phyloP scores from a whole-genome alignment of 2,888 invertebrate species.

The Melanotus villosus region DNA sequence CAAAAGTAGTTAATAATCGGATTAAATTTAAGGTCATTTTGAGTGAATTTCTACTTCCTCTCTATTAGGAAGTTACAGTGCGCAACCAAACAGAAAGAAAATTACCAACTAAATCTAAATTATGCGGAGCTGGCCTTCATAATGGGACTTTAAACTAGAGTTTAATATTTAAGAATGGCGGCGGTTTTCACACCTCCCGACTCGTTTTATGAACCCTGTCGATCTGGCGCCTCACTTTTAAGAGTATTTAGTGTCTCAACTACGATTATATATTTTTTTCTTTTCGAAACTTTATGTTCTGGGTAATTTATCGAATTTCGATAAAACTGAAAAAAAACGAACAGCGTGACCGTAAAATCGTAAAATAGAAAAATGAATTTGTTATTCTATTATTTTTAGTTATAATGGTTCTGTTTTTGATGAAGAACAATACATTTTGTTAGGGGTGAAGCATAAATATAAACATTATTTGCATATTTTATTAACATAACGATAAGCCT shows the following conservation, averaged over 20 bases:
- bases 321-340: too few species aligned
- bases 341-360: too few species aligned
- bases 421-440: background rate
- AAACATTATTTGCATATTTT: constrained; percentile 20
- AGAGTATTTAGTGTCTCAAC: constrained; percentile 1
- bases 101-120: constrained; percentile 31
- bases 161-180: constrained; percentile 23
- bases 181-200: constrained; percentile 24
- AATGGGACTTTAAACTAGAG: constrained; percentile 21
- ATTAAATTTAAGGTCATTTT: constrained; percentile 6
- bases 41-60: constrained; percentile 18
- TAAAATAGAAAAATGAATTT: background rate
- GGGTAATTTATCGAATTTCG: background rate
- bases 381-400: constrained; percentile 1
- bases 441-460: constrained; percentile 2
- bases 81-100: constrained; percentile 24
- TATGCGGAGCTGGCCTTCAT: constrained; percentile 5
- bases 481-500: constrained; percentile 1
- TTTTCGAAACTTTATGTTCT: background rate
- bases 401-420: background rate
- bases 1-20: constrained; percentile 1
- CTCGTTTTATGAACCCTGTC: constrained; percentile 19
- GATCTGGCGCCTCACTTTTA: background rate
- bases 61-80: constrained; percentile 18
- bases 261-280: background rate